A percentile compares a stretch with the other conserved stretches of the same genome.
These are phyloP conservation scores for Drosophila chauvacae DNA, from an alignment of 1,140 invertebrate species.

Conservation along the genomic window DNA sequence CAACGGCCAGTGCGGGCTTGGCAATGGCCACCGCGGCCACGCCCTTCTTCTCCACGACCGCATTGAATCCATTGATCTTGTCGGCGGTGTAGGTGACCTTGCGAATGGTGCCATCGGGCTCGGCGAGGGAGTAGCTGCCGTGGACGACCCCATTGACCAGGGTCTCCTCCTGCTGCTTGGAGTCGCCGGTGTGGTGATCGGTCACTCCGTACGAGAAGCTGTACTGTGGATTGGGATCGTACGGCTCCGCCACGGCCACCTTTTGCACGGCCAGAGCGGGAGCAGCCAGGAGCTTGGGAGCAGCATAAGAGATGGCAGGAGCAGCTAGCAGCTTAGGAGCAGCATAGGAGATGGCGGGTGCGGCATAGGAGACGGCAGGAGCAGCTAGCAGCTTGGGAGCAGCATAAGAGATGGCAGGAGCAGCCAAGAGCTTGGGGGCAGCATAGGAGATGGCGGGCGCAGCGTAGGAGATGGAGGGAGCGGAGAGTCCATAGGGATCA, in stretches of 20 bases:
- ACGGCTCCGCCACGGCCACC: slow-evolving; percentile 86
- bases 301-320: slow-evolving; percentile 41
- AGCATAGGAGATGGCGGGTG: slow-evolving; percentile 36
- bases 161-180: slow-evolving; percentile 87
- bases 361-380: slow-evolving; percentile 26
- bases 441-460: slow-evolving; percentile 42
- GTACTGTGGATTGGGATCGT: slow-evolving; percentile 90
- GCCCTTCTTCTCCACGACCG: slow-evolving; percentile 87
- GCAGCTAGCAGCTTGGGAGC: slow-evolving; percentile 66
- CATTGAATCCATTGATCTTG: slow-evolving; percentile 87
- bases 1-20: slow-evolving; percentile 84
- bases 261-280: slow-evolving; percentile 83
- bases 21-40: slow-evolving; percentile 68
- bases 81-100: slow-evolving; percentile 87
- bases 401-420: slow-evolving; percentile 54
- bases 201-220: slow-evolving; percentile 90
- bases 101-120: slow-evolving; percentile 88
- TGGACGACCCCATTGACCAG: slow-evolving; percentile 87
- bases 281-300: slow-evolving; percentile 66
- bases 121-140: slow-evolving; percentile 87
- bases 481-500: slow-evolving; percentile 60
- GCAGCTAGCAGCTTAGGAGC: slow-evolving; percentile 56
- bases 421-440: slow-evolving; percentile 54
- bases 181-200: slow-evolving; percentile 89
- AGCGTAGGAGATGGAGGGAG: slow-evolving; percentile 49